Evolutionary conservation across 2,797 vertebrate species (phyloP).

Genomic region (Cyclopterus lumpus): DNA sequence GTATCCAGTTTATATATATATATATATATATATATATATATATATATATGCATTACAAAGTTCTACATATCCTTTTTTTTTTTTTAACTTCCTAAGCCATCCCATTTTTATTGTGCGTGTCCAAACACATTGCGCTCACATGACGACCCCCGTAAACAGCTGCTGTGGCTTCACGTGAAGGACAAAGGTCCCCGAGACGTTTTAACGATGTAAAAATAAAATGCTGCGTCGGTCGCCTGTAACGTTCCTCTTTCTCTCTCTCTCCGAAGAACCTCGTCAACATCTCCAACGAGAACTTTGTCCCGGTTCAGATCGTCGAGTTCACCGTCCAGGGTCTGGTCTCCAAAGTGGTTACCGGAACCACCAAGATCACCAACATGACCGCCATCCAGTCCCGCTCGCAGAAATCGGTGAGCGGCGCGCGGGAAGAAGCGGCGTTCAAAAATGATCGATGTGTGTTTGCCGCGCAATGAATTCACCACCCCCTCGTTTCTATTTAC

Average conservation of each 20-base stretch:
- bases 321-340: constrained; percentile 86
- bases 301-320: constrained; percentile 76
- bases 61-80: not conserved
- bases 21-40: too few relatives aligned
- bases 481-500: constrained; percentile 43
- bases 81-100: not conserved
- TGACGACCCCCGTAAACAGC: constrained; percentile 19
- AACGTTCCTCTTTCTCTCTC: too few relatives aligned
- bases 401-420: constrained; percentile 78
- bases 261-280: constrained; percentile 90
- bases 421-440: not conserved
- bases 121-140: constrained; percentile 23
- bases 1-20: too few relatives aligned
- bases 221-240: too few relatives aligned
- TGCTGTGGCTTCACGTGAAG: not conserved
- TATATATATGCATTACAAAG: not conserved
- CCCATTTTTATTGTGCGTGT: not conserved
- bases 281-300: constrained; percentile 89
- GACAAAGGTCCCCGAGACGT: constrained; percentile 27
- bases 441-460: not conserved
- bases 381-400: constrained; percentile 79
- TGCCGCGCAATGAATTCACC: not conserved
- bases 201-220: constrained; percentile 16
- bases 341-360: constrained; percentile 79
- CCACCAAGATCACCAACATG: constrained; percentile 74